Evolutionary conservation across 1,140 invertebrate genomes (phyloP).

Genomic region (Ctenoplectra terminalis): DNA sequence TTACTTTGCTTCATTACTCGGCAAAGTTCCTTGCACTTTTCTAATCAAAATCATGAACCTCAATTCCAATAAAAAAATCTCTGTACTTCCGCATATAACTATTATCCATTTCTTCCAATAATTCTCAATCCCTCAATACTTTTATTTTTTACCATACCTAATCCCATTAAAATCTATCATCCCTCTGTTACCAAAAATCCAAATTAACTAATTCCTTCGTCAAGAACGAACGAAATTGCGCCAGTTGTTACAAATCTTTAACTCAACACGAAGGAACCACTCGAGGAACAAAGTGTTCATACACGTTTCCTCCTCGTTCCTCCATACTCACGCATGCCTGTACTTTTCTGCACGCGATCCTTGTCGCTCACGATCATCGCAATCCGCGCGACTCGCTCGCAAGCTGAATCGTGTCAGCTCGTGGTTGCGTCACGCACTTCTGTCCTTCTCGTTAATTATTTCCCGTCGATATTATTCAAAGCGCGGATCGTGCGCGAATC

Average conservation of each 20-base stretch:
- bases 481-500: not conserved
- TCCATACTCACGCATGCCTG: slow-evolving; percentile 24
- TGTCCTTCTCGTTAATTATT: not conserved
- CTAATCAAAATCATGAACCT: too few species aligned
- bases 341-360: slow-evolving; percentile 26
- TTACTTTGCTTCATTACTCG: not conserved
- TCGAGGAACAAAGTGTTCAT: too few species aligned
- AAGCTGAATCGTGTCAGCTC: not conserved
- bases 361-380: slow-evolving; percentile 32
- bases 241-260: too few species aligned
- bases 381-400: not conserved
- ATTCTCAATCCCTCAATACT: too few species aligned
- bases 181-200: not conserved
- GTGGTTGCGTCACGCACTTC: not conserved
- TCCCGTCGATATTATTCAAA: not conserved
- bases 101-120: not conserved
- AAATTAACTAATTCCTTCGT: not conserved
- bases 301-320: not conserved
- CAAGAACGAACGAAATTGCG: not conserved
- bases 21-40: too few species aligned
- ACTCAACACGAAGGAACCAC: too few species aligned
- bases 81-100: not conserved
- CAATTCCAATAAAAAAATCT: not conserved
- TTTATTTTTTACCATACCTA: not conserved
- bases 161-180: not conserved